A percentile compares a stretch with the other conserved stretches of the same genome.
These are phyloP conservation scores for Eira barbara DNA, from an alignment of 2,113 vertebrate species.

Conservation along the genomic window DNA sequence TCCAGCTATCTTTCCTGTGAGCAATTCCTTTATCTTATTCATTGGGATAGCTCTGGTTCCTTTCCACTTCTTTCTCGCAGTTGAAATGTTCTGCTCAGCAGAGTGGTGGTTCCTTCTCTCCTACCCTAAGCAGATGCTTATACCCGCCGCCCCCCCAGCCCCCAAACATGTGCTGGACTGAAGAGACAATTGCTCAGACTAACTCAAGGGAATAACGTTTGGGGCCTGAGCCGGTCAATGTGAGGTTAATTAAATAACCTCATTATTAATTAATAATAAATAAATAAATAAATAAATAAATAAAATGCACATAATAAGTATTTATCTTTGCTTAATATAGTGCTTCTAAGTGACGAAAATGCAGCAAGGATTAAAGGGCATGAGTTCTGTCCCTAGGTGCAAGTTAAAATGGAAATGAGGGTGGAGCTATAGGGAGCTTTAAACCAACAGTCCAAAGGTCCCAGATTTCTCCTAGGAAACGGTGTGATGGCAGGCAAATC, in stretches of 20 bases:
- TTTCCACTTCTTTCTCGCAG: neutral
- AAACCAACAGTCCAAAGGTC: neutral
- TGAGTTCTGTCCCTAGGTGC: neutral
- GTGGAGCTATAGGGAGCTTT: neutral
- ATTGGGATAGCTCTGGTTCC: neutral
- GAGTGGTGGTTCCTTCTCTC: neutral
- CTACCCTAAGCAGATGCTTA: neutral
- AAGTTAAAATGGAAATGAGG: neutral
- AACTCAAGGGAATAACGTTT: neutral
- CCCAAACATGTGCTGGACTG: neutral
- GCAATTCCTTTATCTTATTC: neutral
- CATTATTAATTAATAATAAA: too few relatives aligned
- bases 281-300: too few relatives aligned
- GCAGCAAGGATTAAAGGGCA: neutral
- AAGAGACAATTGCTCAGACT: neutral
- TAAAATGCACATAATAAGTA: neutral
- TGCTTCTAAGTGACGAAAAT: neutral
- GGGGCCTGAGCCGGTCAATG: neutral
- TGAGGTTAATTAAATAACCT: neutral
- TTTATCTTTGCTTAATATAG: neutral
- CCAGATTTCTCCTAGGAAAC: neutral
- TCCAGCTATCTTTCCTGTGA: neutral
- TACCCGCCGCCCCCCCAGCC: neutral
- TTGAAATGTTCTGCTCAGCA: neutral
- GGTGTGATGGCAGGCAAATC: neutral